Conservation (phyloP, 1,140 invertebrate species). For the Drosophila kepulauana region DNA sequence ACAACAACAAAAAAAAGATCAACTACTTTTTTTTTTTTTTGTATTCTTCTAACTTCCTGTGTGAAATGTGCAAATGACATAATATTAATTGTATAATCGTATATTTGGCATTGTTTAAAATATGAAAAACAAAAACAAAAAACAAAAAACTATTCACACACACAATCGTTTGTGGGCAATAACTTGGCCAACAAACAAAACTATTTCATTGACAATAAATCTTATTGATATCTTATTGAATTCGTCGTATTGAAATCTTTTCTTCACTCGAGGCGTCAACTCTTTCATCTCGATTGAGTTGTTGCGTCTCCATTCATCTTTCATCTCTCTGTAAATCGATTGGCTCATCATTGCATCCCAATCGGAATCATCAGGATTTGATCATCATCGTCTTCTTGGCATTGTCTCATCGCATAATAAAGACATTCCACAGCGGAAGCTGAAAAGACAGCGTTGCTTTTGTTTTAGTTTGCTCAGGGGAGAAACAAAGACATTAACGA, state of each 20-base stretch:
- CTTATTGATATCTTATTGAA: constrained; percentile 23
- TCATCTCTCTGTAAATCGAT: neutral
- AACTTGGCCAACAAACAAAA: too few relatives aligned
- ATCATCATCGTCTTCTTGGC: neutral
- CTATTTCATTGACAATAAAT: constrained; percentile 25
- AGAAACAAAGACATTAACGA: neutral
- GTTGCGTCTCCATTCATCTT: neutral
- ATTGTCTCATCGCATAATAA: neutral
- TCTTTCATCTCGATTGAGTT: neutral
- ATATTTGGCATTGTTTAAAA: constrained; percentile 16
- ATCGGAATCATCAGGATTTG: neutral
- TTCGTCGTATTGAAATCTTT: too few relatives aligned
- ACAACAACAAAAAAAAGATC: neutral
- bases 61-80: constrained; percentile 3
- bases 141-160: neutral
- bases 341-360: neutral
- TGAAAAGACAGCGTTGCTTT: neutral
- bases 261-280: neutral
- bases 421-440: neutral
- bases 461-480: neutral
- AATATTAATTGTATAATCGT: constrained; percentile 31
- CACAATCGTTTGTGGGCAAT: too few relatives aligned
- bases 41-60: constrained; percentile 15
- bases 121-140: neutral
- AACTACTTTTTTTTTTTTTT: constrained; percentile 30